Evolutionary conservation across 2,113 vertebrate species (phyloP), one percentile per base, ranked within the genome.

Genomic region (Trachemys scripta): DNA sequence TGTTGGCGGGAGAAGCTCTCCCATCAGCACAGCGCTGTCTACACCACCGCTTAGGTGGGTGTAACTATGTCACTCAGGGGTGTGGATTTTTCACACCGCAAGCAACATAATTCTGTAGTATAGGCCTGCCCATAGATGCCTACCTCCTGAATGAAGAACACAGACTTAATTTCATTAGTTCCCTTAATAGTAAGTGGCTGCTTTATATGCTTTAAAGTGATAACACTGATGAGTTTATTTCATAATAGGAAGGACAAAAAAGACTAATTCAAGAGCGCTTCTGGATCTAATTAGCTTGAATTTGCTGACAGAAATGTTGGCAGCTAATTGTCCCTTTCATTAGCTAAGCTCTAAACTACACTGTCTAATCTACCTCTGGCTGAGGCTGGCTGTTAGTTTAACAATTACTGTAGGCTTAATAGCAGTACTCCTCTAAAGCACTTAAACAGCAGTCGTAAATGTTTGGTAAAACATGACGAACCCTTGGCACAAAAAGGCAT

Each of bases 111-210:
- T 38, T n/a, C n/a, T 72, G 65, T 38, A 38, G 19, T 38, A 17
- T 38, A 22, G 65, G n/a, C 3, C 17, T n/a, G 65, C 31, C 35
- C 19, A 38, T 38, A 90, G 82, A 2, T 72, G 53, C 88, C 82
- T 75, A 3, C 79, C 69, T 96, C 88, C 96, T 56, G 57, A 87
- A 47, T 80, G 50, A 90, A 92, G 80, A 88, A 59, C 8, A 84
- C 78, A 95, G 87, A 84, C 95, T 95, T 95, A 81, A 96, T 96
- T 38, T 96, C 42, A 56, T 92, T 51, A 85, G 65, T 80, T 95
- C 84, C n/a, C 59, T 87, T 91, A 96, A 78, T 29, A 93, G 24
- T 62, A 97, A 95, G 45, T 42, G 22, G 35, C 82, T 94, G 38
- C 83, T 94, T 45, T 84, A 29, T 76, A 96, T 83, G 85, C 89